Conservation (phyloP, 2,113 vertebrate genomes). For the Ginglymostoma cirratum region DNA sequence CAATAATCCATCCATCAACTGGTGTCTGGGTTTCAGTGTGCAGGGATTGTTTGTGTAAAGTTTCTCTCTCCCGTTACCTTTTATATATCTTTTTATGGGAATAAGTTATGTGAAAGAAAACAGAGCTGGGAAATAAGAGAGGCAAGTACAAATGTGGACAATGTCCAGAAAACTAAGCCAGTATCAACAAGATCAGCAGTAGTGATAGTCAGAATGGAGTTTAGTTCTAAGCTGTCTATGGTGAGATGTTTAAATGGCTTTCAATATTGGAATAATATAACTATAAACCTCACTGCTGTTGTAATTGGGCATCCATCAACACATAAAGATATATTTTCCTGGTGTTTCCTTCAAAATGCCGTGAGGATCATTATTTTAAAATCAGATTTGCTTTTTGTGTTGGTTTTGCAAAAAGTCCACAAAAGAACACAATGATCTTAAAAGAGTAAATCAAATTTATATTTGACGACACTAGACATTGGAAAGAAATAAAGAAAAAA, state of each 20-base stretch:
- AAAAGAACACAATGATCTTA: constrained; percentile 1
- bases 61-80: constrained; percentile 7
- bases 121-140: constrained; percentile 22
- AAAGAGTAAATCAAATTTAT: neutral
- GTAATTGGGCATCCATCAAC: neutral
- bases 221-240: neutral
- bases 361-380: neutral
- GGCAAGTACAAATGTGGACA: neutral
- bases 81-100: constrained; percentile 35
- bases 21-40: neutral
- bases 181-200: constrained; percentile 8
- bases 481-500: neutral
- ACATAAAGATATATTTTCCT: neutral
- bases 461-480: neutral
- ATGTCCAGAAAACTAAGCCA: neutral
- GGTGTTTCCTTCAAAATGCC: neutral
- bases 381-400: neutral
- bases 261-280: neutral
- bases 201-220: neutral
- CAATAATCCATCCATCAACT: neutral
- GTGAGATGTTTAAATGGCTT: neutral
- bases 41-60: neutral
- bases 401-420: neutral
- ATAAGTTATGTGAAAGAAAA: constrained; percentile 30
- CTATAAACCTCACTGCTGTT: neutral